Percentiles rank a stretch among this genome's conserved stretches.
Evolutionary conservation across 2,113 vertebrate species (phyloP).

Genomic region (Genyomyrus donnyi): DNA sequence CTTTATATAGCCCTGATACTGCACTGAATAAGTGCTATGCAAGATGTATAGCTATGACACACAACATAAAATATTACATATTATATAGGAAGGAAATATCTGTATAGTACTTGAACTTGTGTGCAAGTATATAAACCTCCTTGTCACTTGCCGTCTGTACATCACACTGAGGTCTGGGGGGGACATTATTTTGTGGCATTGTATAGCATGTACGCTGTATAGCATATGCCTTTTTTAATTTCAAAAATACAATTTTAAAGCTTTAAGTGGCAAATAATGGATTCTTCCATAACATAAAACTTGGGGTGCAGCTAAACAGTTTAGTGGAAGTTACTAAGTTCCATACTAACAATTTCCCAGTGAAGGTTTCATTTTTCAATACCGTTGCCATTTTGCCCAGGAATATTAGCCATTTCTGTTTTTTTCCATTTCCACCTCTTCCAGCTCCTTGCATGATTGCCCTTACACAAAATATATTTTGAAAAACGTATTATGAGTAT

Average conservation of each 20-base stretch:
- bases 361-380: neutral
- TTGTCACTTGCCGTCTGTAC: neutral
- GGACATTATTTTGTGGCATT: neutral
- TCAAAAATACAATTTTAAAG: neutral
- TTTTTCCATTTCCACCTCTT: neutral
- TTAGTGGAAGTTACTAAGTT: neutral
- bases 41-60: neutral
- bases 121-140: neutral
- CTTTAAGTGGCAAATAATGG: neutral
- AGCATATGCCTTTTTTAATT: neutral
- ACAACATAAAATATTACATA: neutral
- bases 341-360: neutral
- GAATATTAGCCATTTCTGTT: neutral
- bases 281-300: neutral
- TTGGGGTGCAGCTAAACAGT: neutral
- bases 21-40: neutral
- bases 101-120: neutral
- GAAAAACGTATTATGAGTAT: neutral
- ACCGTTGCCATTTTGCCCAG: neutral
- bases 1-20: neutral
- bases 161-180: neutral
- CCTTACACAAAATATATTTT: neutral
- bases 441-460: neutral
- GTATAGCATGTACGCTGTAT: neutral
- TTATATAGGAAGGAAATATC: neutral